Percentiles rank a stretch among this genome's conserved stretches.
These are phyloP conservation scores for Acanthochromis polyacanthus DNA, from an alignment of 2,113 vertebrate species.

Conservation along the genomic window DNA sequence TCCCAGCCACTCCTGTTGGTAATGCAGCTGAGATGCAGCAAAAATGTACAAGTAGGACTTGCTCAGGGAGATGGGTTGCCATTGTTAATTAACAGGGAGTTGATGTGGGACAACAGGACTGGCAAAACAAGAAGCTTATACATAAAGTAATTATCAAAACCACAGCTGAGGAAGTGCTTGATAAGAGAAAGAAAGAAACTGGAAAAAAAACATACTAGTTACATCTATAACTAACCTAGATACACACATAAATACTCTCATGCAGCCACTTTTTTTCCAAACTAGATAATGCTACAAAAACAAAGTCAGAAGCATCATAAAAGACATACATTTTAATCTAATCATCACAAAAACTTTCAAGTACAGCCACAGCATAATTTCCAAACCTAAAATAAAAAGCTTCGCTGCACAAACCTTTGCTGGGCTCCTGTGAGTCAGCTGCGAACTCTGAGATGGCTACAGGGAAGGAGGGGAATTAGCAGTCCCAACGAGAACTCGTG, in stretches of 20 bases:
- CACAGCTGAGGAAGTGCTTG: too few relatives aligned
- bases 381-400: not conserved
- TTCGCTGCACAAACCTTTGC: slow-evolving; percentile 4
- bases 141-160: too few relatives aligned
- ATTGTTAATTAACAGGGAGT: too few relatives aligned
- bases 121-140: too few relatives aligned
- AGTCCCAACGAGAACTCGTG: slow-evolving; percentile 11
- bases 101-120: too few relatives aligned
- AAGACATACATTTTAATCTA: not conserved
- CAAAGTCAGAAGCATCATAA: not conserved
- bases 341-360: too few relatives aligned
- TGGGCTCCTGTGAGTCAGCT: slow-evolving; percentile 19
- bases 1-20: not conserved
- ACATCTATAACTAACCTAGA: too few relatives aligned
- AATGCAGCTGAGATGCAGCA: slow-evolving; percentile 6
- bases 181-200: too few relatives aligned
- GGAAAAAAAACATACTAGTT: too few relatives aligned
- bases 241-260: too few relatives aligned
- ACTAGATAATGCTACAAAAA: not conserved
- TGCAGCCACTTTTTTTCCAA: not conserved
- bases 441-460: slow-evolving; percentile 3
- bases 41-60: slow-evolving; percentile 12
- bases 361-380: too few relatives aligned
- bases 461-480: slow-evolving; percentile 26
- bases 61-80: too few relatives aligned